phyloP scores from a whole-genome alignment of 2,797 vertebrate species.

The Tachyglossus aculeatus region DNA sequence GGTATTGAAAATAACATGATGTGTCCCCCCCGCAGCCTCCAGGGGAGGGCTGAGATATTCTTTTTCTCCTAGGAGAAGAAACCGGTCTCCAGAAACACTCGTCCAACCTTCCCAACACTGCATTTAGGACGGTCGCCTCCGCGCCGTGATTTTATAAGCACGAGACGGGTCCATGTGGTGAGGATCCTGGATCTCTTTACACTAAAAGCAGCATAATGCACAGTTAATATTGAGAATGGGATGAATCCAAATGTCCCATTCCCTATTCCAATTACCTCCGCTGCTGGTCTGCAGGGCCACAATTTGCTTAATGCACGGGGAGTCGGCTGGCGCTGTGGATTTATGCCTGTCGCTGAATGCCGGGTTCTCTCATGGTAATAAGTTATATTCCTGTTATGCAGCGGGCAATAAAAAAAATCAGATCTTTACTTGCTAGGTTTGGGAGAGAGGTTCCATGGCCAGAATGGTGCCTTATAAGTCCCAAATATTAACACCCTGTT shows the following conservation, averaged over 20 bases:
- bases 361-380: background rate
- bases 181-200: conserved; percentile 22
- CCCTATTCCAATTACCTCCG: conserved; percentile 11
- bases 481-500: background rate
- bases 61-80: conserved; percentile 11
- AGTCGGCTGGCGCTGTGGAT: conserved; percentile 41
- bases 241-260: conserved; percentile 26
- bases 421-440: conserved; percentile 38
- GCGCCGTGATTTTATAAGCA: background rate
- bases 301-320: conserved; percentile 34
- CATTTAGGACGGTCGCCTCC: background rate
- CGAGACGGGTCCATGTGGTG: background rate
- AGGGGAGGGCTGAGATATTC: background rate
- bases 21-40: background rate
- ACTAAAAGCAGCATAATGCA: conserved; percentile 20
- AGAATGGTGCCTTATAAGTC: background rate
- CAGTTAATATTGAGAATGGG: conserved; percentile 40
- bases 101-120: background rate
- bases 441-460: background rate
- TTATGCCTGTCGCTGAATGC: conserved; percentile 27
- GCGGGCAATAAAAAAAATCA: conserved; percentile 29
- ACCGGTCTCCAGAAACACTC: fast-evolving
- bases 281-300: background rate
- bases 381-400: conserved; percentile 47
- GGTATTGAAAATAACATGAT: background rate